Percentiles rank a stretch among this genome's conserved stretches.
Evolutionary conservation across 2,113 vertebrate species (phyloP).

Genomic region (Periophthalmodon schlosseri): DNA sequence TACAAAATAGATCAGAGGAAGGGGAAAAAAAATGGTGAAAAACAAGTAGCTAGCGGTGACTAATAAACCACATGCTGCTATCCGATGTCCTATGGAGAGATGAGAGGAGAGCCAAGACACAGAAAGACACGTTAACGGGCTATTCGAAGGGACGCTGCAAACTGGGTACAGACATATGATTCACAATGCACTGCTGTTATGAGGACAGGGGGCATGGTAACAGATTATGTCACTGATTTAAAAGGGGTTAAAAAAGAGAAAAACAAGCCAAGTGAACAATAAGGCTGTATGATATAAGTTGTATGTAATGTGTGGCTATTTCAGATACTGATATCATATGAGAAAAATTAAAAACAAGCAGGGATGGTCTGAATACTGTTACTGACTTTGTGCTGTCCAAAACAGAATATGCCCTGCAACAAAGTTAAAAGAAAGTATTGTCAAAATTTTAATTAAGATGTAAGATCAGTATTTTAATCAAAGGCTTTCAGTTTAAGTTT

Average conservation of each 20-base stretch:
- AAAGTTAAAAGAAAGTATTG: too few species aligned
- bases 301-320: background rate
- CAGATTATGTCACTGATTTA: constrained; percentile 36
- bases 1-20: constrained; percentile 9
- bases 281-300: background rate
- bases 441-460: too few species aligned
- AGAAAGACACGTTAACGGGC: constrained; percentile 35
- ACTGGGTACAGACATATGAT: constrained; percentile 57
- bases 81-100: constrained; percentile 40
- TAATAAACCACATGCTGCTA: constrained; percentile 58
- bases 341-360: background rate
- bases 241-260: constrained; percentile 1
- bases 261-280: background rate
- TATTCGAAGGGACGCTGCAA: constrained; percentile 58
- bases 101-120: constrained; percentile 37
- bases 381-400: too few species aligned
- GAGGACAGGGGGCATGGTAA: constrained; percentile 37
- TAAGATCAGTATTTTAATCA: too few species aligned
- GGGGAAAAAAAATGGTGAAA: constrained; percentile 29
- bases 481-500: too few species aligned
- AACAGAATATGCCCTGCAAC: too few species aligned
- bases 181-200: constrained; percentile 58
- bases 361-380: too few species aligned
- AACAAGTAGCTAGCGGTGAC: constrained; percentile 44
- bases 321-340: background rate